Percentiles rank a stretch among this genome's conserved stretches.
These are phyloP conservation scores for Diplodus sargus DNA, from an alignment of 2,797 vertebrate genomes.

Conservation along the genomic window DNA sequence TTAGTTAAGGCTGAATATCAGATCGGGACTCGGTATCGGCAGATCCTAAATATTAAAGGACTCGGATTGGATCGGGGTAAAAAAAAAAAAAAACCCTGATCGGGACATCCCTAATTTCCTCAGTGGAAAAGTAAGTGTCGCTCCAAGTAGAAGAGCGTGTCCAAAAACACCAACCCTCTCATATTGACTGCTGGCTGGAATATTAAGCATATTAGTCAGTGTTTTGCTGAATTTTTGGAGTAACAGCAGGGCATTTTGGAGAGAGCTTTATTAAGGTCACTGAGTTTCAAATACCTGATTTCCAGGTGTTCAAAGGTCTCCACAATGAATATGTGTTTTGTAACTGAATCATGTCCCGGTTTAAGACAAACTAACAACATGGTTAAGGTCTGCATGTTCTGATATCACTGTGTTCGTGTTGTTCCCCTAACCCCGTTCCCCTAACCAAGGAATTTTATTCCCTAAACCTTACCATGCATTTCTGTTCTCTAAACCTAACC, in stretches of 20 bases:
- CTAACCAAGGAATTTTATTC: no score
- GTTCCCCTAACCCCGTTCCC: no score
- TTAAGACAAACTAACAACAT: not conserved
- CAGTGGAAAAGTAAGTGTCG: not conserved
- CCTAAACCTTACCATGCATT: no score
- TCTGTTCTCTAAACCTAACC: no score
- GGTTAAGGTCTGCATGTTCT: not conserved
- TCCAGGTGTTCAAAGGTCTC: not conserved
- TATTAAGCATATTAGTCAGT: not conserved
- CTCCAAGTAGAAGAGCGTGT: not conserved
- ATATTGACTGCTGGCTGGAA: not conserved
- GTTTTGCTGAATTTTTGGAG: no score
- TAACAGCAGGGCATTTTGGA: no score
- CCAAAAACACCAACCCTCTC: not conserved
- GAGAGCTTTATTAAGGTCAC: not conserved
- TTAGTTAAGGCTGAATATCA: no score
- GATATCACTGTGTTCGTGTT: no score
- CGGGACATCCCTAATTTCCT: not conserved
- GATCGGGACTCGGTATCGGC: no score
- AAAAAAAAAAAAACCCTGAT: no score
- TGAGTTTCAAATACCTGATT: not conserved
- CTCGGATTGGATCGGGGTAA: no score
- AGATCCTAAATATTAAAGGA: no score
- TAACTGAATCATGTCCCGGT: constrained; percentile 6
- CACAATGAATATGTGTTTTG: not conserved